These are phyloP conservation scores for Rhingia rostrata DNA, from an alignment of 2,888 invertebrate genomes.

Conservation along the genomic window DNA sequence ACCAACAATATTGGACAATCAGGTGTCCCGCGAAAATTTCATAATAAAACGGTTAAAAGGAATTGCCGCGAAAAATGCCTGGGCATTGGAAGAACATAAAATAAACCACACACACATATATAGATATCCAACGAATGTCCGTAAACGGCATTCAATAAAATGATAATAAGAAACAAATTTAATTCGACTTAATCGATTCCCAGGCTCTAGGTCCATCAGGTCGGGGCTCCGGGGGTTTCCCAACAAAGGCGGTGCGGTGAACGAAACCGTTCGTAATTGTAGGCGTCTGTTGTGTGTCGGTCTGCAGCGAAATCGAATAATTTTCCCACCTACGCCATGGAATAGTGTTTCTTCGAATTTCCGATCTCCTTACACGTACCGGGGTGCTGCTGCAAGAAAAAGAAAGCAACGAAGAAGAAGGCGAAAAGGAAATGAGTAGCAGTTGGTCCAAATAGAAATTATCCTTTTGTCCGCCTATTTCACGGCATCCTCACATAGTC, in stretches of 20 bases:
- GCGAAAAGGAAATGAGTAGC: constrained; percentile 49
- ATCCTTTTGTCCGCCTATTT: constrained; percentile 67
- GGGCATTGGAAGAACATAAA: constrained; percentile 42
- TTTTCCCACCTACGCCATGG: constrained; percentile 53
- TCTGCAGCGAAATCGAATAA: constrained; percentile 47
- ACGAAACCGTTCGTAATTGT: constrained; percentile 26
- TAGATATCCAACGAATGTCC: constrained; percentile 8
- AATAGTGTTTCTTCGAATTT: constrained; percentile 34
- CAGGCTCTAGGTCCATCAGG: constrained; percentile 32
- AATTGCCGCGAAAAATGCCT: constrained; percentile 65
- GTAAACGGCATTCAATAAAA: constrained; percentile 67
- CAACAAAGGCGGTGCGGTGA: constrained; percentile 1
- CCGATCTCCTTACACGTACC: not conserved
- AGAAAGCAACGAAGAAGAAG: not conserved
- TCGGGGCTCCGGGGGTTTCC: not conserved
- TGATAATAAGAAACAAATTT: constrained; percentile 70
- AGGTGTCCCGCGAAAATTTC: constrained; percentile 65
- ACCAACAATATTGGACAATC: constrained; percentile 67
- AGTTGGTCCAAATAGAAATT: constrained; percentile 68
- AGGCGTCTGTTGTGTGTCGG: constrained; percentile 47
- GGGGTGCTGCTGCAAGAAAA: too few species aligned
- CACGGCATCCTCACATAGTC: constrained; percentile 45
- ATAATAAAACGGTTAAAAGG: constrained; percentile 64
- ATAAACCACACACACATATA: constrained; percentile 1
- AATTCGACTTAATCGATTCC: constrained; percentile 58